Conservation (phyloP, 2,113 vertebrate species). For the Laticauda laticaudata region DNA sequence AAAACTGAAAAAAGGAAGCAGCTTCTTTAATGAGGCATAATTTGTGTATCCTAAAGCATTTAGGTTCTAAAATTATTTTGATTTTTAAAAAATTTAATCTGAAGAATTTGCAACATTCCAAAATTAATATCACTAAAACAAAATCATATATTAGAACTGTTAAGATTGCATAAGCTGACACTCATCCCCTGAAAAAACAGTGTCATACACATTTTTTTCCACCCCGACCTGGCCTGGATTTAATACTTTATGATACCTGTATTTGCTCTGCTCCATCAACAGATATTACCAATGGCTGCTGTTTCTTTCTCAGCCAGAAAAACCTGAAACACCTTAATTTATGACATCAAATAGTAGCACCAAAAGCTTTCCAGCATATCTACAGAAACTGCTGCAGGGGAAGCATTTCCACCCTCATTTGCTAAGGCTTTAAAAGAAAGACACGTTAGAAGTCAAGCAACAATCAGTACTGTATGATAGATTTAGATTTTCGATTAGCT, state of each 20-base stretch:
- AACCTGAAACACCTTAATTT: constrained; percentile 37
- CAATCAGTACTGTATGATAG: constrained; percentile 6
- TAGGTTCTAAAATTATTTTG: background rate
- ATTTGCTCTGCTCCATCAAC: constrained; percentile 28
- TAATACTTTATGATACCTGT: background rate
- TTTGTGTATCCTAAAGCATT: background rate
- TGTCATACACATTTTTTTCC: background rate
- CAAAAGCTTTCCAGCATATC: constrained; percentile 45
- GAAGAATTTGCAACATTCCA: background rate
- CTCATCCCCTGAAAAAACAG: background rate
- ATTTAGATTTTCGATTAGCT: constrained; percentile 17
- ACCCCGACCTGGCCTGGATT: background rate
- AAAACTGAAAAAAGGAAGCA: background rate
- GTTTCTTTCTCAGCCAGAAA: background rate
- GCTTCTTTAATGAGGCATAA: background rate
- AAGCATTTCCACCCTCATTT: constrained; percentile 43
- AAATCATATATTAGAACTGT: background rate
- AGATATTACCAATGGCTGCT: background rate
- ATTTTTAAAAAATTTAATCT: background rate
- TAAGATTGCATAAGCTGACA: background rate
- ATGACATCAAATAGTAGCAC: constrained; percentile 39
- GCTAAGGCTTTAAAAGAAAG: background rate
- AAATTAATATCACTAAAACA: background rate
- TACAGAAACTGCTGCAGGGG: constrained; percentile 37
- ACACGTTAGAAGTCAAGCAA: background rate